Conservation (phyloP, 2,888 invertebrate genomes). For the Sinodicranocentrus sp. region DNA sequence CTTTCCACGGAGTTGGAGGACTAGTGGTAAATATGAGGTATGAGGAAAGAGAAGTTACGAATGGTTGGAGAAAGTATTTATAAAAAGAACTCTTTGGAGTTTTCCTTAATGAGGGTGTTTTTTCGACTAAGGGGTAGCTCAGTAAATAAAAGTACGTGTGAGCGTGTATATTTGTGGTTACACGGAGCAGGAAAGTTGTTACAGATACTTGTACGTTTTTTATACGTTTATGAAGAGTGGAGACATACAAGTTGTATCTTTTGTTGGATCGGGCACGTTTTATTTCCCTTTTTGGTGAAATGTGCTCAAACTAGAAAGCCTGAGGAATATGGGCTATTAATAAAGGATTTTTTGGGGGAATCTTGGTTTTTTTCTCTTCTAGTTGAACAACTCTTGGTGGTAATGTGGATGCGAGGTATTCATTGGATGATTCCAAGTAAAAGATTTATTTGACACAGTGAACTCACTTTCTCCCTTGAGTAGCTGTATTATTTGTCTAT, state of each 20-base stretch:
- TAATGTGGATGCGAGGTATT: not conserved
- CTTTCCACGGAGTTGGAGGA: not conserved
- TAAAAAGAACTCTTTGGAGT: too few relatives aligned
- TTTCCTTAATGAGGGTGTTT: too few relatives aligned
- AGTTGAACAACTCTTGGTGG: not conserved
- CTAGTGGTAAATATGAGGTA: not conserved
- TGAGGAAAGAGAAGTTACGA: not conserved
- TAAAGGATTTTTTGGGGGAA: slow-evolving; percentile 19
- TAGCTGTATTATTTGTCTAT: slow-evolving; percentile 57
- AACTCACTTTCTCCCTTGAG: not conserved
- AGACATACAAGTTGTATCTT: slow-evolving; percentile 4
- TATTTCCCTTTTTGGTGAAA: slow-evolving; percentile 25
- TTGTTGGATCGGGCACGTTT: slow-evolving; percentile 50
- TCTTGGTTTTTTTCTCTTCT: slow-evolving; percentile 2
- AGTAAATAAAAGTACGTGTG: too few relatives aligned
- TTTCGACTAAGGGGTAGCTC: too few relatives aligned
- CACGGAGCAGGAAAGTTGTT: slow-evolving; percentile 45
- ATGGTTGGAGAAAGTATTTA: too few relatives aligned
- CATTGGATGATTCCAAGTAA: slow-evolving; percentile 52
- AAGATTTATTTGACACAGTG: slow-evolving; percentile 67
- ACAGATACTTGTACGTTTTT: not conserved
- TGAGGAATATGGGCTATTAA: slow-evolving; percentile 20
- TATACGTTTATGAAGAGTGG: slow-evolving; percentile 3
- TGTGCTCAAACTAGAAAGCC: not conserved
- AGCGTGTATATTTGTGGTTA: too few relatives aligned